Conservation (phyloP, 1,140 invertebrate genomes). For the Proales similis region DNA sequence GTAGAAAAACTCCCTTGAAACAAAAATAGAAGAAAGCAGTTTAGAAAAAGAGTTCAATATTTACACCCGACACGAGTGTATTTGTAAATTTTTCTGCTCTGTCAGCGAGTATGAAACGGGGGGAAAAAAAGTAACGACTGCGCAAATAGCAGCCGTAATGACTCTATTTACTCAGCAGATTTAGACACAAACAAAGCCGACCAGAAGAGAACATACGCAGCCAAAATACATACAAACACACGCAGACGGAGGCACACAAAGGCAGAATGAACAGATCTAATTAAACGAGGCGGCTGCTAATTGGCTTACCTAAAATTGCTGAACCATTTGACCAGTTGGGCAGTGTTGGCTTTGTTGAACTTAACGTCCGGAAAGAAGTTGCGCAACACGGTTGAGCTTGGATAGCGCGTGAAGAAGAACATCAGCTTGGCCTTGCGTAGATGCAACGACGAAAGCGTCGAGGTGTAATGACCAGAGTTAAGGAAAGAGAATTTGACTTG, state of each 20-base stretch:
- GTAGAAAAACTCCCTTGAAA: conserved; percentile 88
- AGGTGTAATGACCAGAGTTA: conserved; percentile 48
- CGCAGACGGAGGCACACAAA: too few species aligned
- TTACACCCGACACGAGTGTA: too few species aligned
- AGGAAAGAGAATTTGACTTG: too few species aligned
- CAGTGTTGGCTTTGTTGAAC: conserved; percentile 99
- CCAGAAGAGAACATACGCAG: too few species aligned
- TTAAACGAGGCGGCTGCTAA: background rate
- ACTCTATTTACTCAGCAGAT: too few species aligned
- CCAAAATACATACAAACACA: too few species aligned
- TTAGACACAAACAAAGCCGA: too few species aligned
- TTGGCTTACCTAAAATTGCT: conserved; percentile 92
- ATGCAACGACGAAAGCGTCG: conserved; percentile 89
- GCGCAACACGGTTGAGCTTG: conserved; percentile 93
- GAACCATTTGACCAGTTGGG: conserved; percentile 99
- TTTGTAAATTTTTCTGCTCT: too few species aligned
- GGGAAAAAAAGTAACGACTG: too few species aligned
- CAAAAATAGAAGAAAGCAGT: conserved; percentile 43
- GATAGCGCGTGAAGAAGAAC: conserved; percentile 99
- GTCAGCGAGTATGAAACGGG: too few species aligned
- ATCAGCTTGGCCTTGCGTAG: conserved; percentile 98
- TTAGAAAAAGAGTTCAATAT: conserved; percentile 20
- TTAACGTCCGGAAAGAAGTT: conserved; percentile 99
- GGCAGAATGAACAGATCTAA: background rate
- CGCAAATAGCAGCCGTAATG: too few species aligned